Percentiles rank a stretch among this genome's conserved stretches.
phyloP scores from a whole-genome alignment of 1,140 invertebrate species.

The Aphidius ervi region DNA sequence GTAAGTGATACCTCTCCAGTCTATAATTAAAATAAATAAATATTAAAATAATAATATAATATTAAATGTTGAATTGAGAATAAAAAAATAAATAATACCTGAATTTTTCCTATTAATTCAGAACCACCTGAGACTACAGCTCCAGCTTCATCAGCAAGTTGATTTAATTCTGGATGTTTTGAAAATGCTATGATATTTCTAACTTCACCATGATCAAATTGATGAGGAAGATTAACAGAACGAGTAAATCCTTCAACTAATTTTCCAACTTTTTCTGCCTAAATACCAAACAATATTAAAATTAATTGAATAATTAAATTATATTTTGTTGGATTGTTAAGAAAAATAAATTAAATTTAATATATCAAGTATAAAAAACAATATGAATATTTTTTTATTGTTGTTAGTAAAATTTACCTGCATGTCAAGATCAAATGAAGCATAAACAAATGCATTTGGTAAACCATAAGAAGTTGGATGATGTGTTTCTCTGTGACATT shows the following conservation, averaged over 20 bases:
- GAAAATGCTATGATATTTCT: constrained; percentile 68
- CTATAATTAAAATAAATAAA: constrained; percentile 42
- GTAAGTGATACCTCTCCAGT: constrained; percentile 62
- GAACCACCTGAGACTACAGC: constrained; percentile 64
- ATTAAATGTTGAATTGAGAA: neutral
- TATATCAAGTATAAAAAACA: neutral
- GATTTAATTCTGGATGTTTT: constrained; percentile 57
- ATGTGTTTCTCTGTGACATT: constrained; percentile 69
- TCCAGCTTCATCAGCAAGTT: constrained; percentile 62
- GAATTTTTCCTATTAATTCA: constrained; percentile 70
- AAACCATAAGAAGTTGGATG: constrained; percentile 72
- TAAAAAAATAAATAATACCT: constrained; percentile 48
- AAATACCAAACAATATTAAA: too few species aligned
- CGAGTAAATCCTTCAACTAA: constrained; percentile 61
- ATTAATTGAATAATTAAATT: too few species aligned
- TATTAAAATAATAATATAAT: constrained; percentile 1
- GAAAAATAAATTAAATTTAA: too few species aligned
- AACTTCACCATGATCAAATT: constrained; percentile 62
- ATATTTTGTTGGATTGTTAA: too few species aligned
- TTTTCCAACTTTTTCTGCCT: constrained; percentile 32
- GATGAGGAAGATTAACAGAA: constrained; percentile 60
- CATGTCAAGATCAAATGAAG: constrained; percentile 71
- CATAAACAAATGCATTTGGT: constrained; percentile 62
- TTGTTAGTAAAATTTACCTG: constrained; percentile 39
- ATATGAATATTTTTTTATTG: neutral